phyloP scores from a whole-genome alignment of 2,113 vertebrate genomes.

The Romanogobio albipinnatus region DNA sequence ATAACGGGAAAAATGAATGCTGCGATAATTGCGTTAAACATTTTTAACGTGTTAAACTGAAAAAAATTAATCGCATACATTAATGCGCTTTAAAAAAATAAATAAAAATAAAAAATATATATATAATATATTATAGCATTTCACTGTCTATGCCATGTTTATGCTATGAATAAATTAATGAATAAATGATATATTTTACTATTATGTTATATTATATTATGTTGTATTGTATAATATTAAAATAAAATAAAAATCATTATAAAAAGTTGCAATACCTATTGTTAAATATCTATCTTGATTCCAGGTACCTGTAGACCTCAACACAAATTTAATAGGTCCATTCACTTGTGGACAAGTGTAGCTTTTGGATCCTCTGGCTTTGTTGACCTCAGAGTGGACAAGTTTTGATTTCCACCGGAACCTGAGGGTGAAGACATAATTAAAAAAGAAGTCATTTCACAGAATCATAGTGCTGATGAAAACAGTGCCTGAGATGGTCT shows the following conservation, averaged over 20 bases:
- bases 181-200: background rate
- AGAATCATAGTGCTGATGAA: slow-evolving; percentile 36
- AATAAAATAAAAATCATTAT: background rate
- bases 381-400: slow-evolving; percentile 9
- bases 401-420: slow-evolving; percentile 6
- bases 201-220: background rate
- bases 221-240: background rate
- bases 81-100: too few relatives aligned
- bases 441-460: slow-evolving; percentile 39
- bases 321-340: background rate
- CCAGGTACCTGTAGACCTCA: background rate
- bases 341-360: slow-evolving; percentile 17
- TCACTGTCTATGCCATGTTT: too few relatives aligned
- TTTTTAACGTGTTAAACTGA: too few relatives aligned
- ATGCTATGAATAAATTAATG: too few relatives aligned
- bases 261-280: background rate
- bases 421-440: slow-evolving; percentile 25
- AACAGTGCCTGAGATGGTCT: slow-evolving; percentile 24
- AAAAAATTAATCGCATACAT: too few relatives aligned
- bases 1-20: too few relatives aligned
- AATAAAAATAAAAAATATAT: too few relatives aligned
- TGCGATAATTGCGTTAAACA: too few relatives aligned
- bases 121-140: too few relatives aligned
- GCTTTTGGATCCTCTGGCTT: background rate
- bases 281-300: background rate